phyloP scores from a whole-genome alignment of 2,113 vertebrate genomes.

The Dasypus novemcinctus region DNA sequence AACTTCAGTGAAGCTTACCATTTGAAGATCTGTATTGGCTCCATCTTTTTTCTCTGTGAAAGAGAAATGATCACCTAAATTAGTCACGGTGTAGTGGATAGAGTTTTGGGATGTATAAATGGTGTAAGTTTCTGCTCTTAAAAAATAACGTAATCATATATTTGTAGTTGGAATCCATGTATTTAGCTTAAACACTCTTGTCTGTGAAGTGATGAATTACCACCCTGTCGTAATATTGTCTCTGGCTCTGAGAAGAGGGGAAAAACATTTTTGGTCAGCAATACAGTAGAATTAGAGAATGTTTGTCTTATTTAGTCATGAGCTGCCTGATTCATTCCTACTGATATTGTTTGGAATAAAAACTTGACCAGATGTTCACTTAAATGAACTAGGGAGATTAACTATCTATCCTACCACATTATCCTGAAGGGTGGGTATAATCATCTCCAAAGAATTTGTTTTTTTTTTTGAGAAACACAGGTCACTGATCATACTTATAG shows the following conservation, averaged over 20 bases:
- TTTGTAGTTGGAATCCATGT: neutral
- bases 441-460: conserved; percentile 75
- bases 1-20: neutral
- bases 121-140: neutral
- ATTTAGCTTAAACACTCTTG: conserved; percentile 37
- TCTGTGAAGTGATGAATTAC: conserved; percentile 52
- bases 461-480: neutral
- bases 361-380: conserved; percentile 77
- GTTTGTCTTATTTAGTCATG: conserved; percentile 77
- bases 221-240: conserved; percentile 27
- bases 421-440: conserved; percentile 60
- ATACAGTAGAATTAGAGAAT: conserved; percentile 60
- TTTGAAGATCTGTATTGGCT: neutral
- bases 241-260: conserved; percentile 37
- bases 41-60: neutral
- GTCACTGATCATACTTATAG: conserved; percentile 28
- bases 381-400: conserved; percentile 68
- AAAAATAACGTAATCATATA: conserved; percentile 32
- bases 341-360: conserved; percentile 75
- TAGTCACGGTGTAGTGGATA: neutral
- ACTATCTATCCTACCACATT: conserved; percentile 41
- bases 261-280: conserved; percentile 51
- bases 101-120: neutral
- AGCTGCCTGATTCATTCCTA: conserved; percentile 51
- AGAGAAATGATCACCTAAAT: conserved; percentile 10